Base-by-base conservation (phyloP, 2,113 vertebrate species). In the Marmota flaviventris region DNA sequence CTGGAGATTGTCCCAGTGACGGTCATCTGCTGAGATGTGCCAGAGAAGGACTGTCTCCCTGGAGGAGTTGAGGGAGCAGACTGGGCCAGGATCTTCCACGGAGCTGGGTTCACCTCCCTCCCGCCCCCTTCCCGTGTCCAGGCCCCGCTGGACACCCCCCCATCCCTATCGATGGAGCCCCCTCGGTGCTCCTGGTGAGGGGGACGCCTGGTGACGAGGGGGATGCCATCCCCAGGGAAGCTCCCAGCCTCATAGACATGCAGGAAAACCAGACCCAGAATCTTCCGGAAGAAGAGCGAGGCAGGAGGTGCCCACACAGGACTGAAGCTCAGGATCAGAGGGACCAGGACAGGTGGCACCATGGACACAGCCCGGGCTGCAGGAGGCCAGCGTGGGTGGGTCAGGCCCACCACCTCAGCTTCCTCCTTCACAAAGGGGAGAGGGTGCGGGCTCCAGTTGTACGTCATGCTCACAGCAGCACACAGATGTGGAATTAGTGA, bases 271-370 rank as follows among this genome's bases (percentile, higher is more conserved):
- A 22, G 53, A 56, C 48, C 65, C 58, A 37, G 51, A 39, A 63
- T 24, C 56, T 51, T 14, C 58, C 86, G 0, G 5, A 51, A 39
- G 65, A n/a, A 53, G 17, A 10, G 67, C 17, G 51, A 39, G 32
- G 9, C 14, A 53, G 48, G 34, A 42, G 17, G 2, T 5, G 4
- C 34, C n/a, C 10, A 20, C 14, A 7, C 7, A 5, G 7, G 29
- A 7, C 65, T 0, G 1, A 58, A 65, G 39, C 32, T 2, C 11
- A n/a, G 9, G 48, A 45, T 18, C 51, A 63, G 72, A 58, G 34
- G 70, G 4, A 11, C 13, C 32, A 17, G 76, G 61, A 27, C 61
- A 8, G 0, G 0, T 9, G 32, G 42, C 48, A 2, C 11, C 1
- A 29, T 0, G 8, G 45, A 4, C 7, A 65, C 45, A 16, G 11